Conservation (phyloP, 2,113 vertebrate species). For the Regulus satrapa region DNA sequence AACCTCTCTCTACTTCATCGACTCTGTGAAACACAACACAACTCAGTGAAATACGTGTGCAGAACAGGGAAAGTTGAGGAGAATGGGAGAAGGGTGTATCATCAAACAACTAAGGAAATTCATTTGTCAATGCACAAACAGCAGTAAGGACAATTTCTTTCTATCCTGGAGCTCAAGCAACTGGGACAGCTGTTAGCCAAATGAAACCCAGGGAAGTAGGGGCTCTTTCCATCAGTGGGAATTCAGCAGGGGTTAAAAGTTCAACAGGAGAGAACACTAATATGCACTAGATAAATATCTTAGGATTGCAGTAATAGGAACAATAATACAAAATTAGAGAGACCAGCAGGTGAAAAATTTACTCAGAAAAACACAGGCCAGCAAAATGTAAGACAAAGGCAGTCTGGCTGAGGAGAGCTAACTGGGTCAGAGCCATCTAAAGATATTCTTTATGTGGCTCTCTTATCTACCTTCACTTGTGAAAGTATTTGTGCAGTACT, state of each 20-base stretch:
- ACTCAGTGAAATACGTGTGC: background rate
- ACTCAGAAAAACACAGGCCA: background rate
- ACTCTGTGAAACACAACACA: background rate
- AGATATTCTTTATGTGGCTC: background rate
- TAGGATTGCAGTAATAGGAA: background rate
- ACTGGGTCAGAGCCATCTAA: slow-evolving; percentile 14
- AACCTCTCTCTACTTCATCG: fast-evolving
- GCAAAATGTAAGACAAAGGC: background rate
- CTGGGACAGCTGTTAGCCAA: background rate
- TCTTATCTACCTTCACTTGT: background rate
- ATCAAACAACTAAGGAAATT: background rate
- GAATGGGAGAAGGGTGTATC: background rate
- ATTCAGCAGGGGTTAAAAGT: background rate
- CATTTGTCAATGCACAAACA: background rate
- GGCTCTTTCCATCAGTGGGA: background rate
- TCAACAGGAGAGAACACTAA: background rate
- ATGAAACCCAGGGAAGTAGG: background rate
- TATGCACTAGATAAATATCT: background rate
- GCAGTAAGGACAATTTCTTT: background rate
- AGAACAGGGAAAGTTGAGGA: fast-evolving
- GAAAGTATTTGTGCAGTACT: background rate
- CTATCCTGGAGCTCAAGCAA: background rate
- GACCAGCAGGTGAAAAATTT: background rate
- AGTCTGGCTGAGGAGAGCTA: background rate
- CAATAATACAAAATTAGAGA: slow-evolving; percentile 6